Percentiles rank a stretch among this genome's conserved stretches.
Conservation (phyloP, 2,888 invertebrate species). For the Syrista parreyssii region DNA sequence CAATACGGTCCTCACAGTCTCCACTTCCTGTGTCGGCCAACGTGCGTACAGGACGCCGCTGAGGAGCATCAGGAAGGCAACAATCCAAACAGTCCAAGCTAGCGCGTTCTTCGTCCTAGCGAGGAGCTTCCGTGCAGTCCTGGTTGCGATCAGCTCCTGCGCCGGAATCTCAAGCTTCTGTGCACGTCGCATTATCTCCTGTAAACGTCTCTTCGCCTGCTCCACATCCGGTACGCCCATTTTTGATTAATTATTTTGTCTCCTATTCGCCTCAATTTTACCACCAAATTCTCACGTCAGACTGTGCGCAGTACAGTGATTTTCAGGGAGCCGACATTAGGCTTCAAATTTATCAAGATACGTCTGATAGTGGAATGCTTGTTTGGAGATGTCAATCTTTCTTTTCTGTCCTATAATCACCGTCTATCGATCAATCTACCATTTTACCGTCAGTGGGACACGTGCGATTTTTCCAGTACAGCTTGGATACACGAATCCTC, state of each 20-base stretch:
- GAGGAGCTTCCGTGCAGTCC: constrained; percentile 54
- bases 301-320: background rate
- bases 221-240: constrained; percentile 55
- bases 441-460: background rate
- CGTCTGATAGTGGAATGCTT: background rate
- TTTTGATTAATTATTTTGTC: background rate
- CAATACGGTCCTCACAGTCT: constrained; percentile 57
- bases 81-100: constrained; percentile 51
- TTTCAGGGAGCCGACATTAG: background rate
- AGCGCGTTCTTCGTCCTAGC: constrained; percentile 50
- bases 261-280: background rate
- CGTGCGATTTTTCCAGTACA: background rate
- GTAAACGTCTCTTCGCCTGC: constrained; percentile 52
- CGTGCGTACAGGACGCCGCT: constrained; percentile 51
- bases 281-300: background rate
- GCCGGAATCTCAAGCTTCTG: constrained; percentile 52
- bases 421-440: background rate
- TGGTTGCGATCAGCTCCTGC: constrained; percentile 50
- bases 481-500: background rate
- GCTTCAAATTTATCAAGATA: background rate
- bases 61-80: constrained; percentile 47
- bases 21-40: constrained; percentile 59
- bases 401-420: background rate
- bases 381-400: background rate
- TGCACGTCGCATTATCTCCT: constrained; percentile 53